A percentile compares a stretch with the other conserved stretches of the same genome.
These are phyloP conservation scores for Amblyjoppa fuscipennis DNA, from an alignment of 2,888 invertebrate genomes.

Conservation along the genomic window DNA sequence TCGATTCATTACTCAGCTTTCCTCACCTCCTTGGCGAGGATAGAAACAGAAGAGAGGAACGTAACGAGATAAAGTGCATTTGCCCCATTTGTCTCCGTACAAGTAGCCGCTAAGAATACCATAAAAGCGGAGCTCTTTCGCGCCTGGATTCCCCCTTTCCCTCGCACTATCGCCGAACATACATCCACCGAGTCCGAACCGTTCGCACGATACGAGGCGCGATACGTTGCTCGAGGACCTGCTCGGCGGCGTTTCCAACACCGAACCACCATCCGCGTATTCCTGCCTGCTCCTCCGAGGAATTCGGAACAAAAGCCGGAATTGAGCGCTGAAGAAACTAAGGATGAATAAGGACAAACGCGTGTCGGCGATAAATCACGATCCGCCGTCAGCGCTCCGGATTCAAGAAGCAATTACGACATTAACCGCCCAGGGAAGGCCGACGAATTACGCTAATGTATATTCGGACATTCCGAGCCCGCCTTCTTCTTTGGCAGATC, in stretches of 20 bases:
- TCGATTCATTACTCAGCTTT: slow-evolving; percentile 72
- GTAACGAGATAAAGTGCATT: slow-evolving; percentile 64
- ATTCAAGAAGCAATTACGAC: slow-evolving; percentile 78
- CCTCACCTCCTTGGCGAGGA: slow-evolving; percentile 47
- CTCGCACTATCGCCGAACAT: slow-evolving; percentile 9
- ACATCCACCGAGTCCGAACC: neutral
- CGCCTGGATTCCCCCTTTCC: slow-evolving; percentile 28
- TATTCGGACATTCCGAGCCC: slow-evolving; percentile 71
- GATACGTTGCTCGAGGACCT: neutral
- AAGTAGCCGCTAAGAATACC: slow-evolving; percentile 69
- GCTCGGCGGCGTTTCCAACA: neutral
- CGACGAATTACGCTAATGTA: slow-evolving; percentile 76
- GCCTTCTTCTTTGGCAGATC: slow-evolving; percentile 20
- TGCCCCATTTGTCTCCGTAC: slow-evolving; percentile 76
- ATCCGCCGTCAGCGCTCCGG: slow-evolving; percentile 50
- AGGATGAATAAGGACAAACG: neutral
- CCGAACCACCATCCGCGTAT: neutral
- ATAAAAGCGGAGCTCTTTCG: slow-evolving; percentile 55
- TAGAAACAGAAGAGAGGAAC: slow-evolving; percentile 55
- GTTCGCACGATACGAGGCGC: slow-evolving; percentile 25
- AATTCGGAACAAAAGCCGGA: slow-evolving; percentile 28
- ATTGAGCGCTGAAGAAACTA: neutral
- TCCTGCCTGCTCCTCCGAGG: slow-evolving; percentile 26
- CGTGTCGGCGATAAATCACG: slow-evolving; percentile 23
- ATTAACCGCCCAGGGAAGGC: slow-evolving; percentile 71